Percentiles rank a stretch among this genome's conserved stretches.
Evolutionary conservation across 92 coral and sea anemone species (phyloP).

Genomic region (Hydrozoanthus gracilis): DNA sequence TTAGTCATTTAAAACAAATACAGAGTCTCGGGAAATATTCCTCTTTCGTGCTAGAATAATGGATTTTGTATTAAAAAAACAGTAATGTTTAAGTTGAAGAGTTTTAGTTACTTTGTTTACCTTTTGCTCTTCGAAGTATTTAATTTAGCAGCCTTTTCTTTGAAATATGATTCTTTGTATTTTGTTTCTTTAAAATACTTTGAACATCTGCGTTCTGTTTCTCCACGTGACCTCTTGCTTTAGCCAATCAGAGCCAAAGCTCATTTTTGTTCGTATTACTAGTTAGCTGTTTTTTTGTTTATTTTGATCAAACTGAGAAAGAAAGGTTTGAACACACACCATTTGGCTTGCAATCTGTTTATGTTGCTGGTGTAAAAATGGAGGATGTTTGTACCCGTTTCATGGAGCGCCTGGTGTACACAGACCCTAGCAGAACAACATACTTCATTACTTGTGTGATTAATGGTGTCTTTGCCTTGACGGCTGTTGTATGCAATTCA

Average conservation of each 20-base stretch:
- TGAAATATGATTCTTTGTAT: background rate
- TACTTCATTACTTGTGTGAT: constrained; percentile 30
- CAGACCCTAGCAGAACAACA: constrained; percentile 2
- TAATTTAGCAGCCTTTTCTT: background rate
- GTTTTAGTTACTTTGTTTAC: background rate
- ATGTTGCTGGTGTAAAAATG: background rate
- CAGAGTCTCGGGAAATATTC: too few species aligned
- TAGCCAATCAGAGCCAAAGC: background rate
- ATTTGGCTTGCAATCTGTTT: background rate
- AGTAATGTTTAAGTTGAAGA: too few species aligned
- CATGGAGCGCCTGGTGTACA: constrained; percentile 25
- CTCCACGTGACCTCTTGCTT: constrained; percentile 5
- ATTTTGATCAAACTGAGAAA: background rate
- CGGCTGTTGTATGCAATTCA: constrained; percentile 13
- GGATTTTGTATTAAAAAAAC: too few species aligned
- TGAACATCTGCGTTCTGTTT: background rate
- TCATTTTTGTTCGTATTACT: background rate
- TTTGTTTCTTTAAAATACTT: background rate
- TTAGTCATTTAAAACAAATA: too few species aligned
- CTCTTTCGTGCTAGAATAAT: too few species aligned
- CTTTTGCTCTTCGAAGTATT: background rate
- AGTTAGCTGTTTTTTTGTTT: background rate
- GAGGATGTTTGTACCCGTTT: constrained; percentile 42
- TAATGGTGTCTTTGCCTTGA: constrained; percentile 5
- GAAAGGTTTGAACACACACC: background rate